Conservation (phyloP, 2,888 invertebrate species). For the Agonum fuliginosum region DNA sequence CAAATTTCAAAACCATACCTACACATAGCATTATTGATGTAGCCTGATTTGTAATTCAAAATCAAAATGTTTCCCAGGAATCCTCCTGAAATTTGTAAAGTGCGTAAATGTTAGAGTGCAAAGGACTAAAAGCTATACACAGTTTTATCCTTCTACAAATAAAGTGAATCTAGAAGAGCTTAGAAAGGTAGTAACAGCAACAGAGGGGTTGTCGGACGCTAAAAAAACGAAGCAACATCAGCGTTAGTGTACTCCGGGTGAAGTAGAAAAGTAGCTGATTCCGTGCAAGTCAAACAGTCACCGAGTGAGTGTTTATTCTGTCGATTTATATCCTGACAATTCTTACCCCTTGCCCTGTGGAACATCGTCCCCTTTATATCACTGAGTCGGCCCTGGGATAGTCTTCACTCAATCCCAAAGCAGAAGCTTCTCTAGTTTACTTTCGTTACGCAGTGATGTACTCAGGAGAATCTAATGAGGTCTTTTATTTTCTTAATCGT, state of each 20-base stretch:
- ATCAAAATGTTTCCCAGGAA: too few species aligned
- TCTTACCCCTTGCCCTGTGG: constrained; percentile 32
- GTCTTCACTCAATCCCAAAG: not conserved
- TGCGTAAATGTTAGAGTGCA: too few species aligned
- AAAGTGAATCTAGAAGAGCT: constrained; percentile 9
- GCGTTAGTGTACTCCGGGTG: not conserved
- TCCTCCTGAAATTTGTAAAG: too few species aligned
- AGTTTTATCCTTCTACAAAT: constrained; percentile 1
- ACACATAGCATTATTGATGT: too few species aligned
- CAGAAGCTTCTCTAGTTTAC: not conserved
- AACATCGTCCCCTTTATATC: constrained; percentile 41
- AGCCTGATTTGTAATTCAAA: too few species aligned
- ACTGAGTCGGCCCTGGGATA: constrained; percentile 18
- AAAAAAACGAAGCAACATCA: constrained; percentile 17
- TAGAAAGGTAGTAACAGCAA: constrained; percentile 14
- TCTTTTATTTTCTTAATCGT: too few species aligned
- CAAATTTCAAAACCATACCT: too few species aligned
- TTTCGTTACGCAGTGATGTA: not conserved
- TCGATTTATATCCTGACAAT: constrained; percentile 68
- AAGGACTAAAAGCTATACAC: too few species aligned
- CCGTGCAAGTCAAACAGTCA: constrained; percentile 67
- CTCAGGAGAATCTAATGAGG: not conserved
- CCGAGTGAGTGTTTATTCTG: constrained; percentile 68
- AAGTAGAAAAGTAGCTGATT: constrained; percentile 58
- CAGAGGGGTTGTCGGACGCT: not conserved